Evolutionary conservation across 64 coral and sea anemone genomes (phyloP).

Genomic region (Trachythela sp.): DNA sequence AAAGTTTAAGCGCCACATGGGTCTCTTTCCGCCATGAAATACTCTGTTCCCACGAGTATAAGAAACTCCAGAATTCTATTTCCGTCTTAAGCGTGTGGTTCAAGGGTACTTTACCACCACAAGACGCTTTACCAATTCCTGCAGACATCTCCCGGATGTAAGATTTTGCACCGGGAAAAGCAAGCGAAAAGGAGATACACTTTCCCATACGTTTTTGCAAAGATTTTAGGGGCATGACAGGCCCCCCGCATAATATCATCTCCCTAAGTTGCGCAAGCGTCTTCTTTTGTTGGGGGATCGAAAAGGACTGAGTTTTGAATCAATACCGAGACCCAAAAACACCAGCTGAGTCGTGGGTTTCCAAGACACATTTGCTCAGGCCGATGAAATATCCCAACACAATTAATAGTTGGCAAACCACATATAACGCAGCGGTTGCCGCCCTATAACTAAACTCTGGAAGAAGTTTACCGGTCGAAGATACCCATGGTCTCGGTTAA

Average conservation of each 20-base stretch:
- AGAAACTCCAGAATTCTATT: background rate
- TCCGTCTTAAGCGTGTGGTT: background rate
- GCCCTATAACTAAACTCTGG: conserved; percentile 16
- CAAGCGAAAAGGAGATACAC: conserved; percentile 18
- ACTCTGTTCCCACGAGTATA: too few relatives aligned
- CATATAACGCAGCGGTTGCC: conserved; percentile 27
- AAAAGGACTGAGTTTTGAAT: conserved; percentile 9
- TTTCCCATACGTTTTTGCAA: conserved; percentile 38
- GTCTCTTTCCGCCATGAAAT: background rate
- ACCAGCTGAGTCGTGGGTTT: background rate
- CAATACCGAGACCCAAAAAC: conserved; percentile 20
- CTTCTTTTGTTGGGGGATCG: background rate
- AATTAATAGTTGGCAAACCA: conserved; percentile 24
- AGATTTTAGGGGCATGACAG: conserved; percentile 16
- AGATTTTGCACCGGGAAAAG: conserved; percentile 39
- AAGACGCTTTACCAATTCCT: background rate
- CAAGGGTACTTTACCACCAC: background rate
- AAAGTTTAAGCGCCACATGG: background rate
- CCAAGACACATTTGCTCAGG: conserved; percentile 39
- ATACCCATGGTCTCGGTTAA: background rate
- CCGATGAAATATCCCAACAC: conserved; percentile 20
- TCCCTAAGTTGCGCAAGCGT: conserved; percentile 26
- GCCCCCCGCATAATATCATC: background rate
- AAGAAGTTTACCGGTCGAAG: background rate
- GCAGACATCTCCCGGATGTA: conserved; percentile 15